A percentile compares a stretch with the other conserved stretches of the same genome.
These are phyloP conservation scores for Pan troglodytes DNA, from an alignment of 2,113 vertebrate genomes.

Conservation along the genomic window NHGRI_mPanTro3-v2.1_pri NC_072402.2:124728001-124728500, in stretches of 20 bases:
- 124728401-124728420: not conserved
- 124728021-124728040: slow-evolving; percentile 25
- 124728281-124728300: not conserved
- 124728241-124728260: slow-evolving; percentile 43
- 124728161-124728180: slow-evolving; percentile 13
- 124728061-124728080: not conserved
- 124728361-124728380: not conserved
- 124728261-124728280: slow-evolving; percentile 10
- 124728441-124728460: not conserved
- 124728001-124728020: not conserved
- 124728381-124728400: not conserved
- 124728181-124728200: slow-evolving; percentile 11
- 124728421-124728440: not conserved
- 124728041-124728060: slow-evolving; percentile 22
- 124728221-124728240: not conserved
- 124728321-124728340: slow-evolving; percentile 45
- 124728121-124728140: not conserved
- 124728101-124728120: not conserved
- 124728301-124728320: slow-evolving; percentile 34
- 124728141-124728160: not conserved
- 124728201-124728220: not conserved
- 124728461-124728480: not conserved
- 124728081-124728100: not conserved
- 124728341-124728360: not conserved
- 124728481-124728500: not conserved